Evolutionary conservation across 2,797 vertebrate genomes (phyloP), one percentile per base, ranked within the genome.

Genomic region (Cercopithecus neglectus): DNA sequence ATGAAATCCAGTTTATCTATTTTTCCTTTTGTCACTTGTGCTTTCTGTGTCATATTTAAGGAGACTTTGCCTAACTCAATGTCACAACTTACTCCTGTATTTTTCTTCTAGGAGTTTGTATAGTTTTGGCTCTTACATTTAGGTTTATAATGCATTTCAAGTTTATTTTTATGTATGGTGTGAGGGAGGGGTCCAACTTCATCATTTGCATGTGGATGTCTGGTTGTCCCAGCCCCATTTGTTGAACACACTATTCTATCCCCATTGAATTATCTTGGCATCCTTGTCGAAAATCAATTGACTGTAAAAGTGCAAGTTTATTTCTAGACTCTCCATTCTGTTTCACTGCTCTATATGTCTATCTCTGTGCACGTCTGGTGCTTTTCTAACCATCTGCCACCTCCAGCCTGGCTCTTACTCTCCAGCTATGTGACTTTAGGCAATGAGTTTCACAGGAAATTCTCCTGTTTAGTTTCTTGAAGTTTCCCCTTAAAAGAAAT

Each of bases 31-130:
- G 55, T 30, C 41, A 33, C 50, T 53, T 33, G 5, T 59, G 74
- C 12, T 36, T 72, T 74, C 30, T 70, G 41, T 16, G 28, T 48
- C 6, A 2, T 9, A 1, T 44, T 17, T 7, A 64, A 70, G 44
- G 36, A 84, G 24, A 3, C 5, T 36, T 76, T 48, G 39, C n/a
- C 44, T 46, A 22, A 46, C 33, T 30, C 74, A 16, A 57, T 11
- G 36, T 61, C 46, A 46, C 17, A 33, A 39, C 41, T 41, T 48
- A 14, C 11, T 8, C 8, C 76, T 57, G 5, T 36, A 24, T 8
- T 94, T 93, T 94, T 64, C 76, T 94, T 88, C 64, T 44, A 50
- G 41, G 9, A 24, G 50, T 78, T 36, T 88, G 50, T 81, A 48
- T 17, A 30, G 6, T 67, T 92, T 94, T 30, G 33, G 41, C 55